A percentile compares a stretch with the other conserved stretches of the same genome.
Conservation (phyloP, 2,888 invertebrate genomes). For the Mythimna lalbum region DNA sequence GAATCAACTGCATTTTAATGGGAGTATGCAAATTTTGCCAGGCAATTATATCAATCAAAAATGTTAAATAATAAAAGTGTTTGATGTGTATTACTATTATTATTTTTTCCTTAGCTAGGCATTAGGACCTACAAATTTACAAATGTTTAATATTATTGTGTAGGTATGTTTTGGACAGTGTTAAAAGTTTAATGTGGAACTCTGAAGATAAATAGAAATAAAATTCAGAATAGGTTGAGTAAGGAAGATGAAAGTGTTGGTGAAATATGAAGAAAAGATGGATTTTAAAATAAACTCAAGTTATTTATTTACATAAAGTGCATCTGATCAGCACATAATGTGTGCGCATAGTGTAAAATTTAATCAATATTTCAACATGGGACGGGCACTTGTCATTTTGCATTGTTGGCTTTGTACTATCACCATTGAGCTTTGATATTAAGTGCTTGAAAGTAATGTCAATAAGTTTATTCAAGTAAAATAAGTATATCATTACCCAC, state of each 20-base stretch:
- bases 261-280: conserved; percentile 55
- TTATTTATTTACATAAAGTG: conserved; percentile 69
- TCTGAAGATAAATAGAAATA: background rate
- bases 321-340: conserved; percentile 62
- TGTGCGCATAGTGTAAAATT: conserved; percentile 61
- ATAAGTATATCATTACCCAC: conserved; percentile 62
- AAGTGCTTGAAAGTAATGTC: conserved; percentile 59
- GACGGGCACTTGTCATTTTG: conserved; percentile 77
- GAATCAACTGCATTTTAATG: background rate
- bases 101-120: conserved; percentile 1
- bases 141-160: background rate
- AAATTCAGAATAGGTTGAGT: background rate
- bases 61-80: conserved; percentile 21
- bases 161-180: background rate
- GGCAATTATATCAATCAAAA: conserved; percentile 1
- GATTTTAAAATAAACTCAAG: conserved; percentile 57
- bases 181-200: background rate
- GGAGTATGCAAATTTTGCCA: conserved; percentile 4
- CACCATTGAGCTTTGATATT: conserved; percentile 71
- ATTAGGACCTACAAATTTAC: background rate
- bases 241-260: background rate
- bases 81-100: conserved; percentile 1
- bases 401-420: conserved; percentile 79
- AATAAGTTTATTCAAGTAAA: conserved; percentile 63
- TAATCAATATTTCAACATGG: conserved; percentile 72